Conservation (phyloP, 2,797 vertebrate species). For the Zalophus californianus region DNA sequence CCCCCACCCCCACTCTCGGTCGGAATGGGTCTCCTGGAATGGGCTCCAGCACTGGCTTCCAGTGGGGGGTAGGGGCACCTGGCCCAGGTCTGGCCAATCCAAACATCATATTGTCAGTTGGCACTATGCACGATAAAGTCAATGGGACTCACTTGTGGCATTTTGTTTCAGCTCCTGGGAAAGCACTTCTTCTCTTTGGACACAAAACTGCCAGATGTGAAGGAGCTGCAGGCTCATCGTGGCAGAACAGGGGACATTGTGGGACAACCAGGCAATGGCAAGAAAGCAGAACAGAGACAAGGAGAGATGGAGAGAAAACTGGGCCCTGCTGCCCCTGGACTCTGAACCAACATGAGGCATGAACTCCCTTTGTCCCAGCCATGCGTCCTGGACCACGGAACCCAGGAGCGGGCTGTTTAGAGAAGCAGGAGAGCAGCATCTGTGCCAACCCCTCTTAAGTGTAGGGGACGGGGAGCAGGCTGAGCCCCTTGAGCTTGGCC, state of each 20-base stretch:
- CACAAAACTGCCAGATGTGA: background rate
- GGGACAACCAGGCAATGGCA: background rate
- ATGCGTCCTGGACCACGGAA: too few species aligned
- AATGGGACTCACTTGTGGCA: background rate
- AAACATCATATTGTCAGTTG: background rate
- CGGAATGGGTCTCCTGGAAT: background rate
- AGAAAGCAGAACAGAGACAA: background rate
- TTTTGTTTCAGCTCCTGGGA: background rate
- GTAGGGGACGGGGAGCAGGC: too few species aligned
- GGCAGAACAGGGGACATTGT: background rate
- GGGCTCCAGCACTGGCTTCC: background rate
- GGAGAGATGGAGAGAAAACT: too few species aligned
- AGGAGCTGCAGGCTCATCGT: background rate
- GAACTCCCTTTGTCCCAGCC: too few species aligned
- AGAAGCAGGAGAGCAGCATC: too few species aligned
- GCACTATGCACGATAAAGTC: background rate
- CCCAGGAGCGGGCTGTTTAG: too few species aligned
- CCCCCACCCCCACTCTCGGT: background rate
- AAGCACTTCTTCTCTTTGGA: background rate
- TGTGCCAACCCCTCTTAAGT: too few species aligned
- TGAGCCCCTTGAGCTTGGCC: too few species aligned
- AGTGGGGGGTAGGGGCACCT: too few species aligned
- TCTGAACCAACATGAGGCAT: too few species aligned
- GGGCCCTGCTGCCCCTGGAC: too few species aligned
- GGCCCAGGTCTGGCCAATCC: background rate